A percentile compares a stretch with the other conserved stretches of the same genome.
These are phyloP conservation scores for Odocoileus virginianus DNA, from an alignment of 2,113 vertebrate genomes.

Conservation along the genomic window DNA sequence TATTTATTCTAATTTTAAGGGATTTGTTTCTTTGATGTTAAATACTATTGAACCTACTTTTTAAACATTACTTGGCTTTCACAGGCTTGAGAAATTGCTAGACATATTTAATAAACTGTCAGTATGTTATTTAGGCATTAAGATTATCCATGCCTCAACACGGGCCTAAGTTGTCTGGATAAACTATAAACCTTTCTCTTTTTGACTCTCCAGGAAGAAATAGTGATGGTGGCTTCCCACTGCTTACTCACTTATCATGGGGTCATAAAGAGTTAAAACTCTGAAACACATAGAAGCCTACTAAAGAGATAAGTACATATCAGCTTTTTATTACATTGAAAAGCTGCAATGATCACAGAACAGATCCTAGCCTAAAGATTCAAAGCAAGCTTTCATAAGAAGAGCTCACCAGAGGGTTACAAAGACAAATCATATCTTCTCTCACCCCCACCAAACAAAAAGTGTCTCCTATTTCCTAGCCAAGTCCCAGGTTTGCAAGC, in stretches of 20 bases:
- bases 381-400: conserved; percentile 59
- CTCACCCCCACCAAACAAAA: background rate
- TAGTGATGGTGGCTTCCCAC: background rate
- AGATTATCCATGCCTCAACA: background rate
- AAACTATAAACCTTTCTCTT: conserved; percentile 21
- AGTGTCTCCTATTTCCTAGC: conserved; percentile 26
- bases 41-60: background rate
- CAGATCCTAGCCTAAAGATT: conserved; percentile 55
- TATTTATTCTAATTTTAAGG: background rate
- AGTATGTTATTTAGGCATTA: background rate
- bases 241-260: conserved; percentile 19
- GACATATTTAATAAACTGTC: background rate
- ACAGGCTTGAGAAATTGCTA: background rate
- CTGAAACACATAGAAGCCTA: conserved; percentile 1
- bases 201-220: conserved; percentile 27
- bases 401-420: conserved; percentile 29
- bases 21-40: conserved; percentile 18
- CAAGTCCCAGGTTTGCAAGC: conserved; percentile 32
- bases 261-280: conserved; percentile 60
- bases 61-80: background rate
- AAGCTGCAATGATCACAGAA: conserved; percentile 47
- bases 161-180: background rate
- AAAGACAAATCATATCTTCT: conserved; percentile 38
- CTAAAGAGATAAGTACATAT: conserved; percentile 38
- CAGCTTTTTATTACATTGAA: conserved; percentile 29